Percentiles rank a stretch among this genome's conserved stretches.
phyloP scores from a whole-genome alignment of 2,797 vertebrate species.

The Enteromius trimaculatus region DNA sequence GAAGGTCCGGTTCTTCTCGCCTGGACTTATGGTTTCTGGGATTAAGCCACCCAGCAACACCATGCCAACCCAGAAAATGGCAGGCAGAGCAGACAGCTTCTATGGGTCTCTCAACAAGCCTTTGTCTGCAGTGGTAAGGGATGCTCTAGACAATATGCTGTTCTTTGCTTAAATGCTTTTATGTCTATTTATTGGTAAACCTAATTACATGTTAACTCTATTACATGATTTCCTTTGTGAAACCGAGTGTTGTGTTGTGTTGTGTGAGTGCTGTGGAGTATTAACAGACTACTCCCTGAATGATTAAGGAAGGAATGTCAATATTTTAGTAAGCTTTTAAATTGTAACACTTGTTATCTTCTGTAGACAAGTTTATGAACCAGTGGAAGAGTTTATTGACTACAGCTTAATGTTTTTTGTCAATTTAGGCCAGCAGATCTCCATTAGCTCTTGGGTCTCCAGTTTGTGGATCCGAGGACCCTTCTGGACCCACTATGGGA shows the following conservation, averaged over 20 bases:
- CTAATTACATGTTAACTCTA: background rate
- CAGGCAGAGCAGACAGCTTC: constrained; percentile 80
- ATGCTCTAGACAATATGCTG: background rate
- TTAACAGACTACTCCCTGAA: background rate
- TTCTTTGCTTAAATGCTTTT: background rate
- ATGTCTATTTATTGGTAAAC: background rate
- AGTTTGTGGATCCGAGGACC: constrained; percentile 63
- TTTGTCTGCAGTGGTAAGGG: constrained; percentile 68
- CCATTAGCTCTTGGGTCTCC: constrained; percentile 64
- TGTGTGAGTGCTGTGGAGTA: background rate
- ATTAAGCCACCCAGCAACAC: constrained; percentile 84
- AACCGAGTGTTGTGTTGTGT: too few species aligned
- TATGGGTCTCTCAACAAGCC: constrained; percentile 80
- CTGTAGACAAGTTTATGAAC: background rate
- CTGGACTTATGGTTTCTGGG: constrained; percentile 82
- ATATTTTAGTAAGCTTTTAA: background rate
- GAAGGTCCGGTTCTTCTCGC: constrained; percentile 77
- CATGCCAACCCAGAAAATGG: constrained; percentile 79
- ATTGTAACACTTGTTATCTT: background rate
- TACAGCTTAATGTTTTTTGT: constrained; percentile 34
- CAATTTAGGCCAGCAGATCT: constrained; percentile 66
- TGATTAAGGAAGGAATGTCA: background rate
- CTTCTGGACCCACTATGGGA: constrained; percentile 69
- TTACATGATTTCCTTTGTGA: background rate
- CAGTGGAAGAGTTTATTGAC: background rate